These are phyloP conservation scores for Galaxias olidus DNA, from an alignment of 2,797 vertebrate species.

Conservation along the genomic window DNA sequence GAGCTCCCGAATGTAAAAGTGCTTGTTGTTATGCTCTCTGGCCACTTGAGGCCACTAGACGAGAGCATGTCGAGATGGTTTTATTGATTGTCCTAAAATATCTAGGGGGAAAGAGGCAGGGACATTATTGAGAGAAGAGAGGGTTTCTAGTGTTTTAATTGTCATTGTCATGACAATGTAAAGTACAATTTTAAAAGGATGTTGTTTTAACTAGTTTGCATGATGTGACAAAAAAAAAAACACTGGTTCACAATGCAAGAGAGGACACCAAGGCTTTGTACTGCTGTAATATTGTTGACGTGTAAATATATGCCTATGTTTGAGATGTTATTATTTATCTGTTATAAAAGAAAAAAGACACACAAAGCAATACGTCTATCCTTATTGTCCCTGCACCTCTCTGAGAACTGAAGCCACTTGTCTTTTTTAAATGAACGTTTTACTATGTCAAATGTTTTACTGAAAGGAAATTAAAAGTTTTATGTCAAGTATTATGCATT, in stretches of 20 bases:
- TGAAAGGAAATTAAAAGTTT: conserved; percentile 72
- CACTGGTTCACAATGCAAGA: conserved; percentile 64
- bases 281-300: conserved; percentile 72
- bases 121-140: background rate
- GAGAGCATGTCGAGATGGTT: conserved; percentile 16
- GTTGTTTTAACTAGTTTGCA: conserved; percentile 77
- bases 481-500: conserved; percentile 53
- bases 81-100: conserved; percentile 12
- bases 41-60: conserved; percentile 45
- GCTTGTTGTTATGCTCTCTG: conserved; percentile 33
- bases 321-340: conserved; percentile 92
- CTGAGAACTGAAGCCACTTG: conserved; percentile 50
- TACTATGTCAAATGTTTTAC: conserved; percentile 68
- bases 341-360: conserved; percentile 70
- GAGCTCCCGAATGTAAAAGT: conserved; percentile 33
- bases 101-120: conserved; percentile 7
- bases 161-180: conserved; percentile 50
- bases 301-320: conserved; percentile 85
- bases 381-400: conserved; percentile 45
- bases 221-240: conserved; percentile 74
- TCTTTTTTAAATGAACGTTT: conserved; percentile 73
- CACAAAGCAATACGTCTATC: conserved; percentile 70
- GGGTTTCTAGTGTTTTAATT: conserved; percentile 38
- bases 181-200: conserved; percentile 42
- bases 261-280: conserved; percentile 64